These are phyloP conservation scores for Dendroctonus ponderosae DNA, from an alignment of 1,140 invertebrate genomes.

Conservation along the genomic window DNA sequence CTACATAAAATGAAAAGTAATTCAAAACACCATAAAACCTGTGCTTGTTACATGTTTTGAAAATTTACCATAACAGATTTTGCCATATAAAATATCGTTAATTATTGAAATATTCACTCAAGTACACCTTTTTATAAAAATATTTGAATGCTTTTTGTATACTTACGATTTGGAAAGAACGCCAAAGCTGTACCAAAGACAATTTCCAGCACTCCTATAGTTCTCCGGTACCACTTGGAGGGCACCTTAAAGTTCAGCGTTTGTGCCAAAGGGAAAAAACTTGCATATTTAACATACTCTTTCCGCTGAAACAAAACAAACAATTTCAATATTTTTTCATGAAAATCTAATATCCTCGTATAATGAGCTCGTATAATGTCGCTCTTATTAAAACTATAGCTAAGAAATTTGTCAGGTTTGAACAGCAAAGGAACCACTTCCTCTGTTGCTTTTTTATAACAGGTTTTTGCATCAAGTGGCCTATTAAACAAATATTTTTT, in stretches of 20 bases:
- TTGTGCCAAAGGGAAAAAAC: conserved; percentile 89
- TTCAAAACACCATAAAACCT: no score
- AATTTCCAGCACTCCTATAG: conserved; percentile 85
- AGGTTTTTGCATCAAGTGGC: no score
- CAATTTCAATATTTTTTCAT: not conserved
- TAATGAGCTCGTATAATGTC: not conserved
- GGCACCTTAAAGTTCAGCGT: conserved; percentile 83
- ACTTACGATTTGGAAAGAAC: conserved; percentile 83
- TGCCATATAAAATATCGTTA: no score
- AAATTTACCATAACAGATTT: no score
- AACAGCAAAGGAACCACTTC: conserved; percentile 1
- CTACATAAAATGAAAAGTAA: no score
- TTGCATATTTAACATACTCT: conserved; percentile 94
- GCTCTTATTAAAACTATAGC: conserved; percentile 1
- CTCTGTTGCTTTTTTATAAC: no score
- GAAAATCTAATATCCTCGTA: no score
- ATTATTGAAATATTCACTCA: not conserved
- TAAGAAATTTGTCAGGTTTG: not conserved
- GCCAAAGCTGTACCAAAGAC: conserved; percentile 85
- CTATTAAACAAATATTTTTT: no score
- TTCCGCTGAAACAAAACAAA: conserved; percentile 73
- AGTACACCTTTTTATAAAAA: not conserved
- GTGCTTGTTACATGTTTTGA: no score
- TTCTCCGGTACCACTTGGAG: conserved; percentile 89
- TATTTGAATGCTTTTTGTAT: not conserved